Conservation (phyloP, 2,888 invertebrate species). For the Caenorhabditis sulstoni region DNA sequence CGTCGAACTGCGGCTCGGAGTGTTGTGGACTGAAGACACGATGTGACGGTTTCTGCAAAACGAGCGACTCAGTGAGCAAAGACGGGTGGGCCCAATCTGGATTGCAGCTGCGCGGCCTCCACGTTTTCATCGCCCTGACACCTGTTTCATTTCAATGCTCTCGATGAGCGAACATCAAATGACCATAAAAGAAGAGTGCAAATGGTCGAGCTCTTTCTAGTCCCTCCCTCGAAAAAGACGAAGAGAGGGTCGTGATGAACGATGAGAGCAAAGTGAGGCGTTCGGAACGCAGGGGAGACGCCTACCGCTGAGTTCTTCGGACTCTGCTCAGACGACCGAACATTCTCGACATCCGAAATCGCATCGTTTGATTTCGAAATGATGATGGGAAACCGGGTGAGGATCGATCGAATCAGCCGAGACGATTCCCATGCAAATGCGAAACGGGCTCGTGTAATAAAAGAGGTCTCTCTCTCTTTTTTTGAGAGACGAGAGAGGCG, state of each 20-base stretch:
- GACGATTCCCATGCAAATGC: slow-evolving; percentile 28
- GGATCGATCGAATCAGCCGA: slow-evolving; percentile 1
- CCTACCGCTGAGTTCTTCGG: slow-evolving; percentile 10
- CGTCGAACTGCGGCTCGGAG: slow-evolving; percentile 63
- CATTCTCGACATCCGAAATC: slow-evolving; percentile 12
- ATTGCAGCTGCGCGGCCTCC: no score
- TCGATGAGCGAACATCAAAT: no score
- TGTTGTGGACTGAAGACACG: slow-evolving; percentile 55
- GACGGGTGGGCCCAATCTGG: no score
- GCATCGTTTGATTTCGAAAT: slow-evolving; percentile 26
- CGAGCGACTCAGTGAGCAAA: no score
- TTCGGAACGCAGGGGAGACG: no score
- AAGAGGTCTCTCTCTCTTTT: slow-evolving; percentile 6
- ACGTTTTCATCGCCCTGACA: no score
- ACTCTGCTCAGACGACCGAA: slow-evolving; percentile 1
- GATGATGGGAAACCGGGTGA: slow-evolving; percentile 12
- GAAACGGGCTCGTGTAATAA: slow-evolving; percentile 11
- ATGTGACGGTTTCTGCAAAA: slow-evolving; percentile 66
- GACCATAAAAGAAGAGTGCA: no score
- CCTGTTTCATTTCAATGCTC: no score
- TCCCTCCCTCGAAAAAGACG: no score
- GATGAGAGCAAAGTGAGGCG: no score
- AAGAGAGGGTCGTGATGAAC: no score
- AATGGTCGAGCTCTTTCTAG: no score
- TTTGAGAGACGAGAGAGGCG: neutral